Conservation (phyloP, 2,113 vertebrate species). For the Bostrychus sinensis region DNA sequence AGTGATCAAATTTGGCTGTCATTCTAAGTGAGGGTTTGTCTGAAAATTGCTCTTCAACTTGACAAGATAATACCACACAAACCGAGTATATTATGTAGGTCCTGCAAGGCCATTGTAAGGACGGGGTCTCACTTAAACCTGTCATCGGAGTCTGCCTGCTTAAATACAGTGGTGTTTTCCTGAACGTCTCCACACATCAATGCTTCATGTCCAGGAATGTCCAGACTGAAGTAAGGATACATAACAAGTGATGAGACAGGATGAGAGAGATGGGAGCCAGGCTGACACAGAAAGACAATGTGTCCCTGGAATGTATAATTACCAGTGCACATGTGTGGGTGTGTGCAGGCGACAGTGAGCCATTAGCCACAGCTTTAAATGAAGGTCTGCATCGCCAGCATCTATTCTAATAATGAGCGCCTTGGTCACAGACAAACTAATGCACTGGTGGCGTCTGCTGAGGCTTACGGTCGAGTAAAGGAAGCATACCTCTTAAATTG, state of each 20-base stretch:
- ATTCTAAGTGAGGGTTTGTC: neutral
- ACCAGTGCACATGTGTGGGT: constrained; percentile 42
- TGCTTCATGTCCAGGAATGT: neutral
- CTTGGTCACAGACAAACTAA: constrained; percentile 68
- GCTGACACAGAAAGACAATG: constrained; percentile 42
- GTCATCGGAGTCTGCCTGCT: neutral
- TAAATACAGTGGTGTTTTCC: constrained; percentile 1
- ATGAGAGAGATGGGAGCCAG: constrained; percentile 45
- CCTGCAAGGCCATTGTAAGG: neutral
- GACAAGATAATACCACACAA: constrained; percentile 8
- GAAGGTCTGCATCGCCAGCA: constrained; percentile 67
- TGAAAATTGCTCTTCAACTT: neutral
- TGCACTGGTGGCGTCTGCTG: constrained; percentile 57
- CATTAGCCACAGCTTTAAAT: constrained; percentile 65
- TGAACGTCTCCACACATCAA: neutral
- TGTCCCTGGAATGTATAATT: constrained; percentile 76
- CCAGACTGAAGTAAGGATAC: constrained; percentile 27
- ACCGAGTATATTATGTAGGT: constrained; percentile 1
- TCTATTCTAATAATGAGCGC: constrained; percentile 65
- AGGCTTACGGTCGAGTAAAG: constrained; percentile 51
- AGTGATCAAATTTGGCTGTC: neutral
- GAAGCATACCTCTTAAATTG: constrained; percentile 53
- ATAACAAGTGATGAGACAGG: constrained; percentile 13
- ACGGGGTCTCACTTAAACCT: neutral
- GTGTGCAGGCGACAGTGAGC: constrained; percentile 45